phyloP scores from a whole-genome alignment of 64 coral and sea anemone species.

The Montipora sp. region DNA sequence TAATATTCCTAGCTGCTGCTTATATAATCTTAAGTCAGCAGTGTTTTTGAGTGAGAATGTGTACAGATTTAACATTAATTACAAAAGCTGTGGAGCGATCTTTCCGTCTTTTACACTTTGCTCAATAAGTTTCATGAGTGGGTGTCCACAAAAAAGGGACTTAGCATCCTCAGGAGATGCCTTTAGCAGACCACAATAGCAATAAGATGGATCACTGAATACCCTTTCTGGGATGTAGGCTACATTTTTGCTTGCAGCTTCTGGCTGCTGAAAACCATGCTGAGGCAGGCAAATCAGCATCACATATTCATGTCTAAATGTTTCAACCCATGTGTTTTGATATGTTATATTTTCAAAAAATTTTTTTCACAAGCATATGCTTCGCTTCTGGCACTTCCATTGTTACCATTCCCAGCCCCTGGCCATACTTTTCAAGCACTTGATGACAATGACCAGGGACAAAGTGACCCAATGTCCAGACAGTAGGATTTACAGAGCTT shows the following conservation, averaged over 20 bases:
- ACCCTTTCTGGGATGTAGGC: constrained; percentile 13
- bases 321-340: constrained; percentile 55
- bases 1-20: too few relatives aligned
- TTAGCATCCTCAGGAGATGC: too few relatives aligned
- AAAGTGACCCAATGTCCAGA: constrained; percentile 74
- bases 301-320: constrained; percentile 75
- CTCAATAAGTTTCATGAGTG: too few relatives aligned
- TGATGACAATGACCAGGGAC: constrained; percentile 52
- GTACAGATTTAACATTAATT: too few relatives aligned
- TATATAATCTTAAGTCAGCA: too few relatives aligned
- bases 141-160: too few relatives aligned
- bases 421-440: constrained; percentile 57
- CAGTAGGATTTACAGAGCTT: constrained; percentile 63
- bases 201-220: too few relatives aligned
- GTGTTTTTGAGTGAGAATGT: too few relatives aligned
- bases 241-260: neutral
- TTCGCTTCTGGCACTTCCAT: constrained; percentile 57
- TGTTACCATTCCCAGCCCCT: constrained; percentile 49
- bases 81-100: too few relatives aligned
- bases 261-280: constrained; percentile 65
- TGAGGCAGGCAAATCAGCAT: constrained; percentile 84
- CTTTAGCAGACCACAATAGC: too few relatives aligned
- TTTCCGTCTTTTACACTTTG: too few relatives aligned
- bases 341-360: constrained; percentile 62
- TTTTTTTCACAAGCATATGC: constrained; percentile 63